Base-by-base conservation (phyloP, 1,140 invertebrate genomes). In the Leguminivora glycinivorella region DNA sequence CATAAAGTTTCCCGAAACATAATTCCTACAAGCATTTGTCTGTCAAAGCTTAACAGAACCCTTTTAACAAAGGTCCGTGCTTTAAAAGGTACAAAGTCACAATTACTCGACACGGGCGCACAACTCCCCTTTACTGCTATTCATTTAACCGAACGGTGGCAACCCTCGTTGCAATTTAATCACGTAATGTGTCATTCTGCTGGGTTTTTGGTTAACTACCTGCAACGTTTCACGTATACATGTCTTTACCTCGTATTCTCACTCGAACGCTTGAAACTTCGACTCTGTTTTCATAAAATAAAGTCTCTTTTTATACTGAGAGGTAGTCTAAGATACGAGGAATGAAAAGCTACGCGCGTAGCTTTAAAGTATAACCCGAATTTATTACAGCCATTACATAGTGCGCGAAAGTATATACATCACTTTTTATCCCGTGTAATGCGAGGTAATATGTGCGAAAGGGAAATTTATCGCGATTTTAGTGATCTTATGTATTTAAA, bases 131-230 rank as follows among this genome's bases (percentile, higher is more conserved):
- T 63, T 58, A 58, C 22, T 58, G 58, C 58, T 26, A 63, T 63
- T 63, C 17, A 63, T 63, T 29, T 63, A 70, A 34, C 70, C 74
- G 72, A 70, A 66, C 60, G 26, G 34, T 68, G 76, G 60, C 75
- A 74, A 68, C 72, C 75, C 74, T 75, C 34, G 73, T 72, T 80
- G 75, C 81, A 83, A 82, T 85, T 85, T 83, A 87, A 87, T 89
- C 83, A 83, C 81, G 83, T 83, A 85, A 89, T 87, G 80, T 84
- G 81, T 85, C 78, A 75, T 74, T 76, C 72, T 71, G 31, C 71
- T 40, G 38, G 75, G 79, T 78, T 81, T 85, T 80, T 40, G 77
- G 75, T 85, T 86, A 84, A 87, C 78, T 75, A 80, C 73, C 71
- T 71, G 81, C 79, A 79, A 78, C 81, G 76, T 75, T 68, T 77